Base-by-base conservation (phyloP, 2,888 invertebrate genomes). In the Chromoteleia sp. region DNA sequence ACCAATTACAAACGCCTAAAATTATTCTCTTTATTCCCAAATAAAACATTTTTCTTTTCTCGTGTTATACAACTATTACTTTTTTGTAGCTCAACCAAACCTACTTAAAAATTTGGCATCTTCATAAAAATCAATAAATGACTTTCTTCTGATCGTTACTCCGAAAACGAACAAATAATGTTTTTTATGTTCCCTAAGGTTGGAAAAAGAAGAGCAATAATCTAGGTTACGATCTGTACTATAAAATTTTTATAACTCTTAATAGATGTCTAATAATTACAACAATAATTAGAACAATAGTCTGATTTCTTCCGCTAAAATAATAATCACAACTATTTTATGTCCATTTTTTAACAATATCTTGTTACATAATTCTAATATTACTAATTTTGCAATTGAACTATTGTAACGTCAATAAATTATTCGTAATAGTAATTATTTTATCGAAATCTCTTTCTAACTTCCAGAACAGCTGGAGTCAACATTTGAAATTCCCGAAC, bases 1-100 rank as follows among this genome's bases (percentile, higher is more conserved):
- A 76, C 68, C 68, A 76, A 68, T 76, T 76, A 76, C 61, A 61
- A 61, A 59, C 61, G 21, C 36, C 59, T 50, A 61, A 76, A 68
- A 68, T 29, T 54, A 39, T 61, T 76, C 58, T 15, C 15, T 68
- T 76, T 68, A 76, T 76, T 61, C 54, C 10, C 6, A 29, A 61
- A 76, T 58, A 43, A 41, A 67, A 59, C 59, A 25, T 39, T 58
- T 29, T 8, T 17, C 41, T 45, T 73, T 61, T 50, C 29, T 58
- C 12, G 19, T 50, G 21, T 67, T 75, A 39, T 54, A 48, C 67
- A 61, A 61, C 12, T 52, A 54, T 33, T 29, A 21, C 8, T 30
- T 19, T 41, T 41, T 45, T 17, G 7, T 12, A 10, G 15, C 10
- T 36, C 2, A 15, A 33, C 1, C 45, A 48, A 36, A 30, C 15